phyloP scores from a whole-genome alignment of 2,797 vertebrate genomes.

The Squalus acanthias region DNA sequence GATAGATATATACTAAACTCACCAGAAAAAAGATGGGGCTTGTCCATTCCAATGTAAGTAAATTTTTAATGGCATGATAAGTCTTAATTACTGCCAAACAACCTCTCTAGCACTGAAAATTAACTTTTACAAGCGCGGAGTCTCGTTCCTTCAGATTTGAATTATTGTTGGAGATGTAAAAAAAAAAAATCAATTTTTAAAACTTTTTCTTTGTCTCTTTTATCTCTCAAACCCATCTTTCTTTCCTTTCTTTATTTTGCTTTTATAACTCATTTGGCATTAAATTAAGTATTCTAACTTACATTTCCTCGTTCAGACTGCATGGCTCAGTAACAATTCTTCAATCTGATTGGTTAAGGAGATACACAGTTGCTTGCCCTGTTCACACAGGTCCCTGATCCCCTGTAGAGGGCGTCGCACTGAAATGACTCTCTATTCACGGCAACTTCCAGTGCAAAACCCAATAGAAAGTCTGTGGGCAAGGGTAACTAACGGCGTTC shows the following conservation, averaged over 20 bases:
- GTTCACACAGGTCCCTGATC: background rate
- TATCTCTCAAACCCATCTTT: background rate
- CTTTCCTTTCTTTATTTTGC: background rate
- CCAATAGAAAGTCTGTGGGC: background rate
- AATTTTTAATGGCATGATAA: too few relatives aligned
- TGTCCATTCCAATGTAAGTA: too few relatives aligned
- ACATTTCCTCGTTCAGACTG: background rate
- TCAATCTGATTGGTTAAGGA: background rate
- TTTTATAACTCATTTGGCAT: background rate
- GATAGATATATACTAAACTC: too few relatives aligned
- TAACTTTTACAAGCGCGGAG: too few relatives aligned
- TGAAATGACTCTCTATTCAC: background rate
- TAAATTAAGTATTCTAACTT: background rate
- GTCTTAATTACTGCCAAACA: too few relatives aligned
- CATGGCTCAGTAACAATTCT: background rate
- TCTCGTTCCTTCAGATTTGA: too few relatives aligned
- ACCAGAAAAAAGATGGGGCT: too few relatives aligned
- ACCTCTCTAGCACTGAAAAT: too few relatives aligned
- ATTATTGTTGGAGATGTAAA: too few relatives aligned
- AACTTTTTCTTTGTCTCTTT: background rate
- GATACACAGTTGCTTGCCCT: background rate
- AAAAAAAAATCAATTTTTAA: too few relatives aligned
- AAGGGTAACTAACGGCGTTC: background rate
- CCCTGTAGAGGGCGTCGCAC: background rate
- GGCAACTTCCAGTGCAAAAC: background rate